Evolutionary conservation across 1,140 invertebrate genomes (phyloP).

Genomic region (Drosophila rhopaloa): DNA sequence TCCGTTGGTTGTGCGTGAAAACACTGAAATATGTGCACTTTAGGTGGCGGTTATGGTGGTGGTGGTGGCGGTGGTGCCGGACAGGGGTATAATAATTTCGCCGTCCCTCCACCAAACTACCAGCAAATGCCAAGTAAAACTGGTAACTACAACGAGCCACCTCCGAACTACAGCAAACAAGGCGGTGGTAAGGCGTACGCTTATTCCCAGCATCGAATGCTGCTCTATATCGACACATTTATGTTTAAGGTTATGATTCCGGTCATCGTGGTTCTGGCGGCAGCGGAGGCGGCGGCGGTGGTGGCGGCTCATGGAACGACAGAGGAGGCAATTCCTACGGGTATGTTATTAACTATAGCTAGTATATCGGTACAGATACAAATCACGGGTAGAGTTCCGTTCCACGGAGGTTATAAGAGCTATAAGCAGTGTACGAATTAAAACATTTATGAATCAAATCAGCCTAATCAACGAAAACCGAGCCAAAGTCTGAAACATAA

Average conservation of each 20-base stretch:
- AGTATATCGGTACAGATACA: constrained; percentile 17
- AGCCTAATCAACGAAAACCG: constrained; percentile 9
- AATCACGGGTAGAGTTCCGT: constrained; percentile 32
- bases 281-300: constrained; percentile 82
- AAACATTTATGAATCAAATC: constrained; percentile 17
- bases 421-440: constrained; percentile 21
- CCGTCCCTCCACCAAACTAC: constrained; percentile 80
- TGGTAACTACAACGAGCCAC: constrained; percentile 80
- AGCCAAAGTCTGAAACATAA: constrained; percentile 3
- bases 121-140: constrained; percentile 78
- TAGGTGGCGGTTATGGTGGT: constrained; percentile 75
- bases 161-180: constrained; percentile 74
- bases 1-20: neutral
- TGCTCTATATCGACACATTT: constrained; percentile 22
- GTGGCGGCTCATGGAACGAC: constrained; percentile 78
- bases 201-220: neutral
- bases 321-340: constrained; percentile 85
- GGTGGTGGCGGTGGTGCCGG: constrained; percentile 77
- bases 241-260: constrained; percentile 82
- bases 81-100: constrained; percentile 81
- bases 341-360: constrained; percentile 85
- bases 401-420: constrained; percentile 16
- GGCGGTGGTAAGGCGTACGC: constrained; percentile 65
- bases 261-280: constrained; percentile 83
- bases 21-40: constrained; percentile 33